Evolutionary conservation across 2,888 invertebrate genomes (phyloP).

Genomic region (Celastrina argiolus): DNA sequence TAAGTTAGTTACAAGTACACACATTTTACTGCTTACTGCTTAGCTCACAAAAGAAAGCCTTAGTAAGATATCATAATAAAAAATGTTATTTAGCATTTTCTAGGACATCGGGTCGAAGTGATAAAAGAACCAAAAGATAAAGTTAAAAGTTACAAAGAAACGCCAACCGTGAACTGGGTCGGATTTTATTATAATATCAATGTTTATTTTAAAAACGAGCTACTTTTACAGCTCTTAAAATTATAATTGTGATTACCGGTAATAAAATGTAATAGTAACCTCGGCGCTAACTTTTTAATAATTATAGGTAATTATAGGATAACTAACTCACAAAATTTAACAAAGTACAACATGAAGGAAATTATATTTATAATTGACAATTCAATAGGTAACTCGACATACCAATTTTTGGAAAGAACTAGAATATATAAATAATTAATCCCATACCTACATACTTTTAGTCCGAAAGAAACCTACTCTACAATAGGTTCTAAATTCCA

Average conservation of each 20-base stretch:
- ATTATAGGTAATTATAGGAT: too few species aligned
- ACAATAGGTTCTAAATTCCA: too few species aligned
- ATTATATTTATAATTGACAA: too few species aligned
- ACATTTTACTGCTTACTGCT: too few species aligned
- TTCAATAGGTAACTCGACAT: too few species aligned
- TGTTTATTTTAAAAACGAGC: conserved; percentile 13
- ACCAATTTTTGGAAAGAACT: too few species aligned
- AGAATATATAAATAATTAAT: too few species aligned
- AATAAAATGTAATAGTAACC: neutral
- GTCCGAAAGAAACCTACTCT: too few species aligned
- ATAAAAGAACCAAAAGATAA: conserved; percentile 20
- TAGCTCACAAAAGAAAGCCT: neutral
- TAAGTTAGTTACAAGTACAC: neutral
- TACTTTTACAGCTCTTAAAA: conserved; percentile 3
- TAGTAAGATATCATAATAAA: neutral
- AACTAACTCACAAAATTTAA: too few species aligned
- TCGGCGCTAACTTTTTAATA: too few species aligned
- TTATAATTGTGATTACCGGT: neutral
- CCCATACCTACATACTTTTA: too few species aligned
- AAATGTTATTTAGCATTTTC: conserved; percentile 7
- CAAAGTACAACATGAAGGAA: too few species aligned
- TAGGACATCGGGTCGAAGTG: conserved; percentile 14
- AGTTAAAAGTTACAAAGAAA: conserved; percentile 11
- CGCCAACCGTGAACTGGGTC: neutral
- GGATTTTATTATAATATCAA: conserved; percentile 14